Base-by-base conservation (phyloP, 2,797 vertebrate genomes). In the Phrynocephalus guinanensis region DNA sequence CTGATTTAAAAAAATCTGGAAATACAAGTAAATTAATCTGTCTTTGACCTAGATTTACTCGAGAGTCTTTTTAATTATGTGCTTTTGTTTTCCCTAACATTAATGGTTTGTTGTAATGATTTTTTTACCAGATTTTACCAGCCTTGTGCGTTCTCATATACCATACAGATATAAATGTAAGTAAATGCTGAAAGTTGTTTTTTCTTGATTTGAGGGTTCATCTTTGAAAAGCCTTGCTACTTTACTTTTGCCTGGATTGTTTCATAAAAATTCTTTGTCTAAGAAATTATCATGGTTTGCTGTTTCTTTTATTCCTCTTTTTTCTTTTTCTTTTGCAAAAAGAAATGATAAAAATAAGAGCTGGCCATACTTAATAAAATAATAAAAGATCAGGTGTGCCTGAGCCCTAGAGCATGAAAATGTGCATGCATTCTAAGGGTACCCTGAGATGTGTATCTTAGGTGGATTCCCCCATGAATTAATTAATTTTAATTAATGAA, bases 121-220 rank as follows among this genome's bases (percentile, higher is more conserved):
- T 92, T 94, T 91, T 90, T 95, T 93, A 94, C 91, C 97, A 99
- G 99, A 99, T 99, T 96, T 97, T 99, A 92, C 99, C 99, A 86
- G 99, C 99, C 87, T 97, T 99, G 73, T 99, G 98, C 96, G 98
- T 99, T 96, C 98, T 99, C 94, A 99, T 99, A 97, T 99, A 99
- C 95, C 99, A 99, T 96, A 99, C 98, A 60, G 99, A 99, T 95
- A 99, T 99, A 95, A 99, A 99, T 60, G 99, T 99, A 97, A 99
- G 99, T 99, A 97, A 88, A 91, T 82, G 18, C 48, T 79, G 50
- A 87, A 83, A 15, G 3, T 44, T 6, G n/a, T 28, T 9, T 79
- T 30, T 83, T 70, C 66, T 13, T 22, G n/a, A 6, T 66, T 20
- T 22, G 22, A 6, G 18, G 30, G 33, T 52, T 24, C 16, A 52